These are phyloP conservation scores for Labeo calbasu DNA, from an alignment of 2,797 vertebrate genomes.

Conservation along the genomic window DNA sequence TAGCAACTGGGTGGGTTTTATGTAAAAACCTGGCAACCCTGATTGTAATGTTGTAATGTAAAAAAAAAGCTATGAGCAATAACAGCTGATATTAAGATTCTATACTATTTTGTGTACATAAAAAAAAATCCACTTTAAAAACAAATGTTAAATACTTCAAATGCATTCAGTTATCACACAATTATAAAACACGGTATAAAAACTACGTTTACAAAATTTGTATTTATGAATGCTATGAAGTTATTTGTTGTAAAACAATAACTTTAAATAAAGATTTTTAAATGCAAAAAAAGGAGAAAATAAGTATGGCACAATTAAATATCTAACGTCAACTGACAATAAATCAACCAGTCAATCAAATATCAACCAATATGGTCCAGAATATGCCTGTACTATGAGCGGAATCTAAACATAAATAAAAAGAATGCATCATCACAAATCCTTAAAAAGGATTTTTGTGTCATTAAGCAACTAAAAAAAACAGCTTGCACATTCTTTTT, in stretches of 20 bases:
- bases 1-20: too few species aligned
- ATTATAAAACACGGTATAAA: background rate
- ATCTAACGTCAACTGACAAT: background rate
- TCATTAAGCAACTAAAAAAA: background rate
- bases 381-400: background rate
- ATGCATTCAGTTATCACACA: background rate
- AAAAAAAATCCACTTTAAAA: background rate
- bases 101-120: background rate
- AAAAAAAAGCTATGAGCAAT: background rate
- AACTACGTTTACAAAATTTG: background rate
- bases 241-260: background rate
- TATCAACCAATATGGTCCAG: background rate
- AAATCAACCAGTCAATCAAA: background rate
- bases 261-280: background rate
- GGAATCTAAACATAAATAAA: background rate
- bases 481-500: slow-evolving; percentile 24
- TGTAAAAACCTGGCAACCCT: too few species aligned
- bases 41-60: background rate
- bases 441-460: background rate
- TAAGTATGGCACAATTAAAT: background rate
- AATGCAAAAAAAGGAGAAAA: background rate
- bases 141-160: background rate
- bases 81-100: background rate
- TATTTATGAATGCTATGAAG: background rate
- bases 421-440: background rate